Percentiles rank a stretch among this genome's conserved stretches.
These are phyloP conservation scores for Mohoua ochrocephala DNA, from an alignment of 2,113 vertebrate genomes.

Conservation along the genomic window DNA sequence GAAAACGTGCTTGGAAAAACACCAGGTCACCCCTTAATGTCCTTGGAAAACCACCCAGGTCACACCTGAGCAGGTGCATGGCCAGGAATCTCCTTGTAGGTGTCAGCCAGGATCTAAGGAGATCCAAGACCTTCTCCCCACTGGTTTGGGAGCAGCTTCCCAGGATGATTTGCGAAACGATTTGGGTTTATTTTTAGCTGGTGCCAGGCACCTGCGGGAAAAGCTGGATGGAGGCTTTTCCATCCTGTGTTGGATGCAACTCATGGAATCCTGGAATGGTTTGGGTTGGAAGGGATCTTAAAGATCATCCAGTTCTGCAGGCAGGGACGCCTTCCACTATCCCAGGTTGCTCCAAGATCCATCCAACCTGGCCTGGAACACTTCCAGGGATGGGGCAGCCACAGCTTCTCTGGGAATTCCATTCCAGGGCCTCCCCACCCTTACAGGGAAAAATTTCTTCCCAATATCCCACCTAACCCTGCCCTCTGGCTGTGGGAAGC, in stretches of 20 bases:
- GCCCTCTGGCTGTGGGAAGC: neutral
- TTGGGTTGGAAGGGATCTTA: neutral
- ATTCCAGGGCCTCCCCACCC: fast-evolving
- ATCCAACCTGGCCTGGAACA: fast-evolving
- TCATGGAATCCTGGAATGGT: neutral
- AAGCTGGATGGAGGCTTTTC: neutral
- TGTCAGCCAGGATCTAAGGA: neutral
- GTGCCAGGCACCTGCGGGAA: neutral
- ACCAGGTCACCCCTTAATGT: fast-evolving
- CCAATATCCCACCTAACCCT: no score
- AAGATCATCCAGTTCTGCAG: no score
- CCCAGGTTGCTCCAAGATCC: neutral
- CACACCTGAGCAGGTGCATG: fast-evolving
- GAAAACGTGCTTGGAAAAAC: neutral
- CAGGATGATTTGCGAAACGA: neutral
- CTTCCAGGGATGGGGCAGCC: neutral
- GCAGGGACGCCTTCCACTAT: neutral
- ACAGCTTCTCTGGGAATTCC: neutral
- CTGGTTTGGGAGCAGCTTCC: neutral
- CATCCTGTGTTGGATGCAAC: neutral
- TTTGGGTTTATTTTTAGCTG: neutral
- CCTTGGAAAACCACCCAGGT: neutral
- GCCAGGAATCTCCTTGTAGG: neutral
- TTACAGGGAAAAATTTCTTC: neutral
- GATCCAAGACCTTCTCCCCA: neutral